A percentile compares a stretch with the other conserved stretches of the same genome.
Conservation (phyloP, 1,140 invertebrate species). For the Harpegnathos saltator region DNA sequence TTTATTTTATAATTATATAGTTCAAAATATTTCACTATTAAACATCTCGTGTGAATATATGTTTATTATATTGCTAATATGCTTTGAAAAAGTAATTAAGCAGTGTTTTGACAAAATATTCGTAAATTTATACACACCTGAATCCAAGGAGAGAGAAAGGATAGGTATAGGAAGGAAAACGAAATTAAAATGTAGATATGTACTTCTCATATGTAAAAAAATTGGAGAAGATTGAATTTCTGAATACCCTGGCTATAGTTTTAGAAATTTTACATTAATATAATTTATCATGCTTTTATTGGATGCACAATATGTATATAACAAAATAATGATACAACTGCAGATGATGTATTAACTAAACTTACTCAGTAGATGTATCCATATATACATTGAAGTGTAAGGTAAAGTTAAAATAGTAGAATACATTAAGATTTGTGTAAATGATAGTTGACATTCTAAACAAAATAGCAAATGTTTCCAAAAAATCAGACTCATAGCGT, state of each 20-base stretch:
- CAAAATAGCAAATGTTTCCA: neutral
- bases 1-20: neutral
- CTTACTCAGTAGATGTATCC: neutral
- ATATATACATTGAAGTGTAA: neutral
- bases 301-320: slow-evolving; percentile 2
- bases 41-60: neutral
- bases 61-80: slow-evolving; percentile 8
- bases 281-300: slow-evolving; percentile 2
- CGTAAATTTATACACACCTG: neutral
- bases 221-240: slow-evolving; percentile 59
- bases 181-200: neutral
- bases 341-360: neutral
- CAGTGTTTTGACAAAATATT: slow-evolving; percentile 5
- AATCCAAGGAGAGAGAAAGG: slow-evolving; percentile 1
- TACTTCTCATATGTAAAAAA: slow-evolving; percentile 3
- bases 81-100: slow-evolving; percentile 16
- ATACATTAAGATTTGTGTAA: neutral
- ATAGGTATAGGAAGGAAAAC: slow-evolving; percentile 3
- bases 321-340: too few species aligned
- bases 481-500: slow-evolving; percentile 9
- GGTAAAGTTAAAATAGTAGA: slow-evolving; percentile 20
- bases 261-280: slow-evolving; percentile 14
- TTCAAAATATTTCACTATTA: neutral
- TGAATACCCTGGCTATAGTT: slow-evolving; percentile 64
- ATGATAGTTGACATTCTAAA: neutral